Evolutionary conservation across 2,113 vertebrate genomes (phyloP).

Genomic region (Centropus unirufus): DNA sequence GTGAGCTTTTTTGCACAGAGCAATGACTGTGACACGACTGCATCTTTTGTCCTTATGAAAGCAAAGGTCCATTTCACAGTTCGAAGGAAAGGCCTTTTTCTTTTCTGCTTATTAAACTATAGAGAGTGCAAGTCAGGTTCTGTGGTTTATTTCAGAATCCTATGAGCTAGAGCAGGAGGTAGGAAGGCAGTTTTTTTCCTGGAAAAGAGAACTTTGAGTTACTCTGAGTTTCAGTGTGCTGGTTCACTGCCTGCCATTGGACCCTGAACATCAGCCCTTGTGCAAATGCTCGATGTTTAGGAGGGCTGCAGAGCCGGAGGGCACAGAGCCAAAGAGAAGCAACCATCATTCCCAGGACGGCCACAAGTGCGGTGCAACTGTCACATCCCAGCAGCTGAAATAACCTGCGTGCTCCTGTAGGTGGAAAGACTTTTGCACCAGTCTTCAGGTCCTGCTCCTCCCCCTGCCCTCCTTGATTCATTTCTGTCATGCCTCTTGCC

Average conservation of each 20-base stretch:
- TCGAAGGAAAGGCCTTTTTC: background rate
- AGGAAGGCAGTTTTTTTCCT: background rate
- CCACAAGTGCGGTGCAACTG: background rate
- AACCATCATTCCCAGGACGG: fast-evolving
- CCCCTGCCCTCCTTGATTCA: background rate
- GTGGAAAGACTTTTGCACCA: background rate
- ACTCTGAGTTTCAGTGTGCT: background rate
- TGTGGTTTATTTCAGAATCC: background rate
- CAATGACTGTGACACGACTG: background rate
- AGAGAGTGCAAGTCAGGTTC: background rate
- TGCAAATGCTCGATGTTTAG: background rate
- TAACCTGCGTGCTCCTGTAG: fast-evolving
- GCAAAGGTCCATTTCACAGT: background rate
- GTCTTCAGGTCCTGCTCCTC: background rate
- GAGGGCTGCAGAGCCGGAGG: background rate
- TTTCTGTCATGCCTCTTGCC: background rate
- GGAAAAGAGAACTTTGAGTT: background rate
- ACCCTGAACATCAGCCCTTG: background rate
- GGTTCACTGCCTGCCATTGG: background rate
- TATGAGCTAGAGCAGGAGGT: background rate
- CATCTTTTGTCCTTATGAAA: background rate
- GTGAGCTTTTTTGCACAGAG: background rate
- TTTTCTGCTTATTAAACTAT: background rate
- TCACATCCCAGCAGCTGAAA: background rate
- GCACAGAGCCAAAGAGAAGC: background rate